Evolutionary conservation across 1,140 invertebrate species (phyloP).

Genomic region (Cylas formicarius): DNA sequence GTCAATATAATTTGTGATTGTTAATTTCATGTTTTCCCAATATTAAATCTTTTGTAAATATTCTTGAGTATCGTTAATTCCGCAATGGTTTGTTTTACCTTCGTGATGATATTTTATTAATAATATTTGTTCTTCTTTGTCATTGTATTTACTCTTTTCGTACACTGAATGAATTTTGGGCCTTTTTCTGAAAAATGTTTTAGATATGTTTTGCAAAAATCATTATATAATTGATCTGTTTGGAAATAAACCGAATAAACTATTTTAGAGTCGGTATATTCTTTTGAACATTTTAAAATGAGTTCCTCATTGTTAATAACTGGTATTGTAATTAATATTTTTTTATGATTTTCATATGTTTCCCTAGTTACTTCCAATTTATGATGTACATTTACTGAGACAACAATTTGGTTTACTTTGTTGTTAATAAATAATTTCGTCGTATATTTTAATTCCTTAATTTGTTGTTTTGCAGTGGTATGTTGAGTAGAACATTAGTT

Average conservation of each 20-base stretch:
- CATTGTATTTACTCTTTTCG: slow-evolving; percentile 11
- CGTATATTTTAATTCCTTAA: background rate
- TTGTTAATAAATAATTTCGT: slow-evolving; percentile 1
- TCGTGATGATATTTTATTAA: slow-evolving; percentile 21
- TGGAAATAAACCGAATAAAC: slow-evolving; percentile 9
- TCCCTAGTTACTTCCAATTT: background rate
- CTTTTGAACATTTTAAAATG: slow-evolving; percentile 7
- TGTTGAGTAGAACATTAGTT: too few relatives aligned
- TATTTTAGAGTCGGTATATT: background rate
- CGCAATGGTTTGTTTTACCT: slow-evolving; percentile 19
- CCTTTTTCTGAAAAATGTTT: slow-evolving; percentile 1
- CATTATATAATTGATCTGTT: background rate
- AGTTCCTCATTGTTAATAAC: slow-evolving; percentile 5
- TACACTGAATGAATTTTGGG: slow-evolving; percentile 9
- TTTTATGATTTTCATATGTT: too few relatives aligned
- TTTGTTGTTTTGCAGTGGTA: too few relatives aligned
- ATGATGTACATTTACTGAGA: background rate
- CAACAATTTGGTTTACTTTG: slow-evolving; percentile 1
- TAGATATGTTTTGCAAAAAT: slow-evolving; percentile 11
- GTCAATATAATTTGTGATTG: too few relatives aligned
- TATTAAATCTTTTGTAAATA: too few relatives aligned
- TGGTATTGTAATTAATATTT: slow-evolving; percentile 2
- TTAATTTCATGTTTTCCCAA: too few relatives aligned
- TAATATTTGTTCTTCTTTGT: slow-evolving; percentile 11
- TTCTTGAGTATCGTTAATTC: too few relatives aligned